Base-by-base conservation (phyloP, 2,797 vertebrate genomes). In the Phoeniculus purpureus region DNA sequence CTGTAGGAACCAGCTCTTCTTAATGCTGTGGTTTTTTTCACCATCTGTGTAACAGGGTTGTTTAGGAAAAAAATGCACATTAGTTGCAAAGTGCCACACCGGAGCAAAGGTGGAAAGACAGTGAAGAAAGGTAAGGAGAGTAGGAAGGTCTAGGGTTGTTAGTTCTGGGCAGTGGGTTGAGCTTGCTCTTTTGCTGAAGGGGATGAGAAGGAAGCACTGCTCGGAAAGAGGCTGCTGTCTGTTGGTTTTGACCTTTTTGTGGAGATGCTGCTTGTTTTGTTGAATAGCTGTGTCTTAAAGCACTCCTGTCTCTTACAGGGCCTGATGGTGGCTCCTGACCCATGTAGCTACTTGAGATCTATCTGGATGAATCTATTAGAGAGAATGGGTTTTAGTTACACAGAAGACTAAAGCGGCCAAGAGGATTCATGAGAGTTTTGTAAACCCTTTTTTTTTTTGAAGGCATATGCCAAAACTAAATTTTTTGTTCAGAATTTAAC, bases 51-150 rank as follows among this genome's bases (percentile, higher is more conserved):
- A 59, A 60, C 16, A 74, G 61, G 40, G 40, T 18, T 76, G 11
- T 20, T 13, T 31, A 29, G 70, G 68, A 7, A 67, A 62, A 71
- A 78, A 34, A 0, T 0, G 1, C 12, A 55, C 3, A 7, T 40
- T 23, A 18, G 8, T 80, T 77, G 54, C 17, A 47, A 56, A 32
- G 4, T 5, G 37, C 12, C 37, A 37, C 37, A 13, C 15, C 20
- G 71, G 40, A 79, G 27, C 5, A 50, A 64, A 86, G 17, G 10
- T 50, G 29, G 21, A 34, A 29, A 45, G 23, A 48, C 12, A 27
- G 3, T 6, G 34, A 58, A 14, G n/a, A 76, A 52, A 29, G 7
- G 7, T 13, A 34, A 51, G 18, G 70, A 74, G 10, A n/a, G 5
- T 45, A 45, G 21, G 34, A 71, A 60, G 68, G 23, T 5, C 59